Evolutionary conservation across 2,113 vertebrate species (phyloP).

Genomic region (Sturnus vulgaris): DNA sequence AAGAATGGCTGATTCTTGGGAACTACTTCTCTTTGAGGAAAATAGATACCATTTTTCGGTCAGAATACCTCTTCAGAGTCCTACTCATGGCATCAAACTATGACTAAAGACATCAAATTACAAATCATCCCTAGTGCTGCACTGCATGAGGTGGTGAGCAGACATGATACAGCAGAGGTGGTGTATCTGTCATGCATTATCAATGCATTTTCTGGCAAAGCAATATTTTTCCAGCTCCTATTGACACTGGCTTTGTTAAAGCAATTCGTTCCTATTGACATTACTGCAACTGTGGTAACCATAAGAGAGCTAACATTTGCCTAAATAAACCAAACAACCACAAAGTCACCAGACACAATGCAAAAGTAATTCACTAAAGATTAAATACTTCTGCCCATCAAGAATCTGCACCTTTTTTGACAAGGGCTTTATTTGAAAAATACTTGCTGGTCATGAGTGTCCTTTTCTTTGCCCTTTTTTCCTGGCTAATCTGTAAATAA

Average conservation of each 20-base stretch:
- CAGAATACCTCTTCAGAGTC: neutral
- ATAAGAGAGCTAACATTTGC: neutral
- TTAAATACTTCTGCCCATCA: neutral
- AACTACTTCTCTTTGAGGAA: neutral
- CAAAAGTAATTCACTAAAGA: neutral
- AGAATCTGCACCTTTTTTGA: fast-evolving
- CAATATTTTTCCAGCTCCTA: neutral
- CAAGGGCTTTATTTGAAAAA: neutral
- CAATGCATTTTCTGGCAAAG: neutral
- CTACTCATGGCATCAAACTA: too few species aligned
- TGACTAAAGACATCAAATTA: neutral
- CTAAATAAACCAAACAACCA: neutral
- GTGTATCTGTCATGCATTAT: too few species aligned
- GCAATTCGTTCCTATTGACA: neutral
- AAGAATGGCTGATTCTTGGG: neutral
- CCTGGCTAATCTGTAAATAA: neutral
- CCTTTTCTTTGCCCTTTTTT: neutral
- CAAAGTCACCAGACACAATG: neutral
- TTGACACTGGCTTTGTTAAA: neutral
- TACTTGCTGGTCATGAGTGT: neutral
- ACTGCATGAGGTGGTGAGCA: neutral
- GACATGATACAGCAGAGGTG: neutral
- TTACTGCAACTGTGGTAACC: neutral
- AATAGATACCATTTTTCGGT: neutral
- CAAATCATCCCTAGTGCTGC: neutral